Evolutionary conservation across 2,888 invertebrate species (phyloP).

Genomic region (Elegia similella): DNA sequence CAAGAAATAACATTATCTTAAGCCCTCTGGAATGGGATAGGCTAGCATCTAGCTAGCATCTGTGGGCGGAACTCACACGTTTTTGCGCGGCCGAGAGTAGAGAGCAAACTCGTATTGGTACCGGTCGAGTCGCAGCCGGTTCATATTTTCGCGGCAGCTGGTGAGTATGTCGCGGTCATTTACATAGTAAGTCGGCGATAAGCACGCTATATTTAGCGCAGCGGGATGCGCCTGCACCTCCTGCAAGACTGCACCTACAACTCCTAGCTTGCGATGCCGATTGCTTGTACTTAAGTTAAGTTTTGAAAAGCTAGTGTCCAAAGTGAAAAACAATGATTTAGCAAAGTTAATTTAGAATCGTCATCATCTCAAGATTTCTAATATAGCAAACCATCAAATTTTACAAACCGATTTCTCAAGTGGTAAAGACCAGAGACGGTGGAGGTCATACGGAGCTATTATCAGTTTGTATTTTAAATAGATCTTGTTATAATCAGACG

Average conservation of each 20-base stretch:
- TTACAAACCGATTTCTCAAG: no score
- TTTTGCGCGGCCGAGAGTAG: conserved; percentile 55
- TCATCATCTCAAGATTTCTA: no score
- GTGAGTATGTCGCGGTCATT: conserved; percentile 75
- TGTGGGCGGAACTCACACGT: conserved; percentile 69
- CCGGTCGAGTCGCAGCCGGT: conserved; percentile 53
- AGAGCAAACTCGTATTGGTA: conserved; percentile 53
- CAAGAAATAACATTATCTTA: conserved; percentile 10
- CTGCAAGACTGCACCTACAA: conserved; percentile 49
- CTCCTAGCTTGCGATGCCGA: conserved; percentile 24
- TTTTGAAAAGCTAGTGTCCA: neutral
- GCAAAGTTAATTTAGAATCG: no score
- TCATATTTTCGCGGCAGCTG: conserved; percentile 74
- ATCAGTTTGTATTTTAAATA: no score
- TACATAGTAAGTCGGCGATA: conserved; percentile 78
- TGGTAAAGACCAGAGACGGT: no score
- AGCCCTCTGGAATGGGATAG: conserved; percentile 11
- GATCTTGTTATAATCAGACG: no score
- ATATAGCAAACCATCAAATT: no score
- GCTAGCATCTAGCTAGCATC: conserved; percentile 18
- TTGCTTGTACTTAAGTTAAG: neutral
- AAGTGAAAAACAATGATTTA: no score
- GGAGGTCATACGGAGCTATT: no score
- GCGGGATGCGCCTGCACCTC: conserved; percentile 61
- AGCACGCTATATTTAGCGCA: conserved; percentile 77